These are phyloP conservation scores for Galeopterus variegatus DNA, from an alignment of 2,113 vertebrate genomes.

Conservation along the genomic window DNA sequence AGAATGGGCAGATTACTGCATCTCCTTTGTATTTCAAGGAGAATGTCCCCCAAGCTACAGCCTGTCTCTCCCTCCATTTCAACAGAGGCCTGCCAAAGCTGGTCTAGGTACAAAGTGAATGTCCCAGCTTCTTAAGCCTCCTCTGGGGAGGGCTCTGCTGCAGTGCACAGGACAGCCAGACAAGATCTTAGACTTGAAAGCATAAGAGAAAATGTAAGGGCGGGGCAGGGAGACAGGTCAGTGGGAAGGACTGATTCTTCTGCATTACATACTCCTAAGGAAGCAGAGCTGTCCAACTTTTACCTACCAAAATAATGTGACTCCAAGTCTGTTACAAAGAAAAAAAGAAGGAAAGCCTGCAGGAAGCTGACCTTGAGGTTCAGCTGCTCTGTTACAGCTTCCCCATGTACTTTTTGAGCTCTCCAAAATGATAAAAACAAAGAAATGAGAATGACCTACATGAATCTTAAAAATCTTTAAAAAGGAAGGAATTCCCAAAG, in stretches of 20 bases:
- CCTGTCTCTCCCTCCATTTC: background rate
- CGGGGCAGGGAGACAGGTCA: background rate
- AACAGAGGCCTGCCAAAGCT: slow-evolving; percentile 8
- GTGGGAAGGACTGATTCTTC: background rate
- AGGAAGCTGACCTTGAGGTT: background rate
- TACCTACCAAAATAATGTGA: background rate
- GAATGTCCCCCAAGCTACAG: background rate
- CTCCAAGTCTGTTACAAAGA: background rate
- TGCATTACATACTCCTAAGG: background rate
- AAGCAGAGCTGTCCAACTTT: background rate
- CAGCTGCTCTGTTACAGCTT: background rate
- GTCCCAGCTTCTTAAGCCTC: background rate
- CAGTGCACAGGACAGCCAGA: background rate
- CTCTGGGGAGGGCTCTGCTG: background rate
- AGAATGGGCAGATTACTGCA: background rate
- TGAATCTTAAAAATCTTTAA: slow-evolving; percentile 62
- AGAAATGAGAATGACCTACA: slow-evolving; percentile 51
- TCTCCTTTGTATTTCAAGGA: background rate
- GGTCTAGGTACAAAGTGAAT: background rate
- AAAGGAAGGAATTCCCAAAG: slow-evolving; percentile 67
- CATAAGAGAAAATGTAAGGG: background rate
- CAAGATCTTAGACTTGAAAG: background rate
- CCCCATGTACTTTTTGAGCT: slow-evolving; percentile 15
- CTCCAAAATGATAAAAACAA: slow-evolving; percentile 63
- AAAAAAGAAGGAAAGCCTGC: background rate